Base-by-base conservation (phyloP, 2,888 invertebrate genomes). In the Ptilodon capucinus region DNA sequence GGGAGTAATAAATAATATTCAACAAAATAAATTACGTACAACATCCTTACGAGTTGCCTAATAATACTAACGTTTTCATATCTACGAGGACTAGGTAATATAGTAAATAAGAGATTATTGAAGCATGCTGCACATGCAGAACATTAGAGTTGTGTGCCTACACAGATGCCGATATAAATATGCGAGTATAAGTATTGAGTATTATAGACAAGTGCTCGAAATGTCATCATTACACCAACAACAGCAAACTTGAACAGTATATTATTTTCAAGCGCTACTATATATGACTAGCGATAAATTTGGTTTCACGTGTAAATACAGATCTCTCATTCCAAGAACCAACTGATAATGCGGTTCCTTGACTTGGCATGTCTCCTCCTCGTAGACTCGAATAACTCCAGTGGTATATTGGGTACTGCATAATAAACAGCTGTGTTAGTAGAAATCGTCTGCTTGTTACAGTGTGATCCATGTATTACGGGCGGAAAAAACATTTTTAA, bases 321-420 rank as follows among this genome's bases (percentile, higher is more conserved):
- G 73, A 77, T 80, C 68, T 80, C 76, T 86, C 79, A 91, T 81
- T 91, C 91, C 85, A 91, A 86, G 70, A 91, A 90, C 91, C 91
- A 91, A 91, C 91, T 91, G 86, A 91, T 91, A 66, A 91, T 91
- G 80, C 91, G 89, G 83, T 91, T 90, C 82, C 91, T 91, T 84
- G 91, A 91, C 79, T 91, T 91, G 76, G 86, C 88, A 76, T 91
- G 91, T 80, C 89, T 81, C 80, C 91, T 88, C 84, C 91, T 80
- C 74, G 91, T 86, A 52, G 91, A 91, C 91, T 91, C 91, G 88
- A 91, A 86, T 81, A 91, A 81, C 88, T 91, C 91, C 91, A 91
- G 89, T 69, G 91, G 91, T 76, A 91, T 91, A 91, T 91, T 91
- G 86, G 91, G 91, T 91, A 91, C 91, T 91, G 91, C 80, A 85